Conservation (phyloP, 2,888 invertebrate genomes). For the Dugesia japonica region DNA sequence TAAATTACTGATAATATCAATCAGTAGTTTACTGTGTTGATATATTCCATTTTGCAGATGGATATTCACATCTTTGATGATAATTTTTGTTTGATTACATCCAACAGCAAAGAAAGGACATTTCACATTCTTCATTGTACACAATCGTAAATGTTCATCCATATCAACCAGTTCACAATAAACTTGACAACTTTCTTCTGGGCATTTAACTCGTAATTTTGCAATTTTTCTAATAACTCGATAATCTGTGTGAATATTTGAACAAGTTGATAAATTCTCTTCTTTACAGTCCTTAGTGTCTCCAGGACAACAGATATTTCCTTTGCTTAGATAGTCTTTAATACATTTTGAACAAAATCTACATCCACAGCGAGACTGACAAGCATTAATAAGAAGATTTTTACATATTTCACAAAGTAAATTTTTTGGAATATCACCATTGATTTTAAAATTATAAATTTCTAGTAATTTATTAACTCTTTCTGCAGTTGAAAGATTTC, state of each 20-base stretch:
- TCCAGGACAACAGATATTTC: not conserved
- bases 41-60: too few relatives aligned
- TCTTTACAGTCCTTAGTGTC: not conserved
- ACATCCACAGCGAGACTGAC: not conserved
- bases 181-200: not conserved
- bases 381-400: not conserved
- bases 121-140: not conserved
- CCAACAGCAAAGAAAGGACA: too few relatives aligned
- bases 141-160: not conserved
- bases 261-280: not conserved
- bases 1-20: too few relatives aligned
- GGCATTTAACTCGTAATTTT: not conserved
- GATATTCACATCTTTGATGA: too few relatives aligned
- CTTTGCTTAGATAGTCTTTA: not conserved
- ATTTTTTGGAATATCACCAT: too few relatives aligned
- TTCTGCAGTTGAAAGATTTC: too few relatives aligned
- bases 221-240: not conserved
- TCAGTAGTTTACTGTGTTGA: too few relatives aligned
- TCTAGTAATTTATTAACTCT: too few relatives aligned
- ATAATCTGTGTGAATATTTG: not conserved
- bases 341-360: not conserved
- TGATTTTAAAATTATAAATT: too few relatives aligned
- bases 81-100: too few relatives aligned
- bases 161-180: not conserved
- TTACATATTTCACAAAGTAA: not conserved